Evolutionary conservation across 2,888 invertebrate genomes (phyloP).

Genomic region (Pyrrhia umbra): DNA sequence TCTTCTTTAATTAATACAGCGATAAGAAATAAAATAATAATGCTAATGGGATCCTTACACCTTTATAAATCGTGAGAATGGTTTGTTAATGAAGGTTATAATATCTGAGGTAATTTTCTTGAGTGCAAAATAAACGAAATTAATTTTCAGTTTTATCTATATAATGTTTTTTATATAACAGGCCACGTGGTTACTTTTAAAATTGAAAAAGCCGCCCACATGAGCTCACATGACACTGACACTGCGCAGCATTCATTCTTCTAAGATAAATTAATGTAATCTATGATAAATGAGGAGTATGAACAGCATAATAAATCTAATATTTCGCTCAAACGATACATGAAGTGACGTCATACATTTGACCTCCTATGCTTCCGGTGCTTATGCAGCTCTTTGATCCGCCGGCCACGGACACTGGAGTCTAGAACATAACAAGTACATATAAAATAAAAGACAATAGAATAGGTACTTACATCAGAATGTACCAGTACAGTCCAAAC

Average conservation of each 20-base stretch:
- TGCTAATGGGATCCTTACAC: slow-evolving; percentile 3
- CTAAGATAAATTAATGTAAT: slow-evolving; percentile 45
- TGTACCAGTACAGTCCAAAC: background rate
- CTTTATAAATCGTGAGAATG: background rate
- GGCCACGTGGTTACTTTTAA: background rate
- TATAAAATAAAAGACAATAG: slow-evolving; percentile 35
- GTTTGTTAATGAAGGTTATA: background rate
- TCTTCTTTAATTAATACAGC: slow-evolving; percentile 14
- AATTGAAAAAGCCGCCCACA: slow-evolving; percentile 25
- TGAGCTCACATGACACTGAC: slow-evolving; percentile 16
- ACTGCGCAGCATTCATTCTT: slow-evolving; percentile 18
- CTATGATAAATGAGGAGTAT: slow-evolving; percentile 52
- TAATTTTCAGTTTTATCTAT: too few species aligned
- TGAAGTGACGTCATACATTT: slow-evolving; percentile 46
- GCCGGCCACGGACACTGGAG: slow-evolving; percentile 41
- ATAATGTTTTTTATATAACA: background rate
- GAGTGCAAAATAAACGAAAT: background rate
- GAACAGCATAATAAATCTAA: slow-evolving; percentile 34
- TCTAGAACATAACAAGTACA: slow-evolving; percentile 15
- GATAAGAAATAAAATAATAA: slow-evolving; percentile 9
- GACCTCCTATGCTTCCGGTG: slow-evolving; percentile 62
- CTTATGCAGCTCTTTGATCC: slow-evolving; percentile 60
- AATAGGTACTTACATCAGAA: slow-evolving; percentile 6
- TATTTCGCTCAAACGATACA: slow-evolving; percentile 37
- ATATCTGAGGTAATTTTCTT: background rate